These are phyloP conservation scores for Halocynthia roretzi DNA, from an alignment of 23 tunicate genomes.

Conservation along the genomic window DNA sequence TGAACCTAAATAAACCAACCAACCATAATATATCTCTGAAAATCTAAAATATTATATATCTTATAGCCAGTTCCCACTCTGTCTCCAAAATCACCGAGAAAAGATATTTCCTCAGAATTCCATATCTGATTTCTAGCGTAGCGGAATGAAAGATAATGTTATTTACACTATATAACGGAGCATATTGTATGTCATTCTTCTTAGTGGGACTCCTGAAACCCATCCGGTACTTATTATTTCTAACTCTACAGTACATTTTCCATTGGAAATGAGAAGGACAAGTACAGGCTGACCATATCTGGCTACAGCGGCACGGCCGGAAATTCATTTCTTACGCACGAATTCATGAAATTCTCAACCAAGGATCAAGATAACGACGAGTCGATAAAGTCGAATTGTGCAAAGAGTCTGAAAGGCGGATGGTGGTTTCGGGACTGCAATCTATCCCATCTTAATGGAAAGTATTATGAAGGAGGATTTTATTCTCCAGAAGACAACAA, in stretches of 20 bases:
- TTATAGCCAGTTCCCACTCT: too few species aligned
- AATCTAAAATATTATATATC: too few species aligned
- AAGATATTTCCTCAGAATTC: too few species aligned
- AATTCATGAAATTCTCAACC: constrained; percentile 12
- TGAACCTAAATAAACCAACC: too few species aligned
- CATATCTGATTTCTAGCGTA: too few species aligned
- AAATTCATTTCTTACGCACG: constrained; percentile 4
- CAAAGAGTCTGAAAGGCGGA: constrained; percentile 13
- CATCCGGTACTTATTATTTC: not conserved
- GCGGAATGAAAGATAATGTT: too few species aligned
- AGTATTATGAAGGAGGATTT: constrained; percentile 12
- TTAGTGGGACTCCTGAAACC: too few species aligned
- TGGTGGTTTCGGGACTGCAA: constrained; percentile 26
- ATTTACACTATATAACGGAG: too few species aligned
- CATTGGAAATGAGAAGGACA: not conserved
- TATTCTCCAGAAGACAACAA: not conserved
- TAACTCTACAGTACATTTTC: constrained; percentile 5
- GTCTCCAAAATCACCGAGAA: too few species aligned
- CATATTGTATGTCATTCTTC: too few species aligned
- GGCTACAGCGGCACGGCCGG: constrained; percentile 22
- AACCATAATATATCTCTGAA: too few species aligned
- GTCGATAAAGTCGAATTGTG: constrained; percentile 10
- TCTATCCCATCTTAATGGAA: constrained; percentile 18
- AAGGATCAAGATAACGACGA: constrained; percentile 19
- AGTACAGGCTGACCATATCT: constrained; percentile 7